Percentiles rank a stretch among this genome's conserved stretches.
These are phyloP conservation scores for silkworm (Bombyx mori) DNA, from an alignment of 1,140 invertebrate genomes.

Conservation along the genomic window DNA sequence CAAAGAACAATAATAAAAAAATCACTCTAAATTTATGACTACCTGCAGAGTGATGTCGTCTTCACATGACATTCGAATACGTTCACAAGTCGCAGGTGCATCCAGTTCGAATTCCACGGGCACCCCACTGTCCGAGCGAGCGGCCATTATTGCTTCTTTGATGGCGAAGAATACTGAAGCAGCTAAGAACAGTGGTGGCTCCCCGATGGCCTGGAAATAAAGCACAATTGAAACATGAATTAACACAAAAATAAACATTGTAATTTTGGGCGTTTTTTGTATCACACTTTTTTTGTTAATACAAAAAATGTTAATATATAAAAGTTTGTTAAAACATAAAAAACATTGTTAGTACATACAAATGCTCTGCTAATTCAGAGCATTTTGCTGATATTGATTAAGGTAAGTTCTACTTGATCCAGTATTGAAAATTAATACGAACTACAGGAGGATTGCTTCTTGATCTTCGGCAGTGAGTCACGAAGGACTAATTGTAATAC, in stretches of 20 bases:
- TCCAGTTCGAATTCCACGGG: slow-evolving; percentile 70
- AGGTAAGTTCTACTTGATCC: too few species aligned
- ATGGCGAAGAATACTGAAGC: slow-evolving; percentile 77
- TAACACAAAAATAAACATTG: too few species aligned
- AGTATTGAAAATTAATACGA: not conserved
- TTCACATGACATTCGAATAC: slow-evolving; percentile 78
- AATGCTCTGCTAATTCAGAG: too few species aligned
- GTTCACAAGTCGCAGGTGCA: slow-evolving; percentile 76
- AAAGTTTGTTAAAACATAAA: too few species aligned
- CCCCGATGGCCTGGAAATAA: slow-evolving; percentile 74
- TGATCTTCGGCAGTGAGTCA: too few species aligned
- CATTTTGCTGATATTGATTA: too few species aligned
- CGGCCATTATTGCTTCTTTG: slow-evolving; percentile 64
- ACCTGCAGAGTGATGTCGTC: slow-evolving; percentile 75
- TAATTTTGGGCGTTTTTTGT: too few species aligned
- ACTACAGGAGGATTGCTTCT: too few species aligned
- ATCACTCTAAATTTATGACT: not conserved
- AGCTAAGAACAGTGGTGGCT: slow-evolving; percentile 77
- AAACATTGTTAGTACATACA: too few species aligned
- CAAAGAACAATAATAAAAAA: too few species aligned
- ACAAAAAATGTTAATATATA: too few species aligned
- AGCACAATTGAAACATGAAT: not conserved
- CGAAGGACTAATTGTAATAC: not conserved
- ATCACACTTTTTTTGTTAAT: too few species aligned
- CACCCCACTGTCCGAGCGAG: slow-evolving; percentile 42